Percentiles rank a stretch among this genome's conserved stretches.
phyloP scores from a whole-genome alignment of 2,797 vertebrate species.

The Cryptoblepharus egeriae region DNA sequence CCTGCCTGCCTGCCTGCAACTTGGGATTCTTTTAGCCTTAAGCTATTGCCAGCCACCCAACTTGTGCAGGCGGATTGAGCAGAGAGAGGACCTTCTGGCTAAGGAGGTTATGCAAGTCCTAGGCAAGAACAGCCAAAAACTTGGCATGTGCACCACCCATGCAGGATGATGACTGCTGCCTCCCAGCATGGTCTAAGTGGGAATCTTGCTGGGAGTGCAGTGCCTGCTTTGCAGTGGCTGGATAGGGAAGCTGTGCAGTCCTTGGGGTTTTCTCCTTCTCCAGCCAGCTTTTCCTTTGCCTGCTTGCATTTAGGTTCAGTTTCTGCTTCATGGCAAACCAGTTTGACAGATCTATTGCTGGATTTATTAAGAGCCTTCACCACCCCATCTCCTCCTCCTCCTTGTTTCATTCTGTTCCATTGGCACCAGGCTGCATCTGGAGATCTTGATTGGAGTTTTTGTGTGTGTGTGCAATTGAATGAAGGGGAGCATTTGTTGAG shows the following conservation, averaged over 20 bases:
- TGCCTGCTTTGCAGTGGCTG: constrained; percentile 38
- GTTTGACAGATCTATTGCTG: constrained; percentile 25
- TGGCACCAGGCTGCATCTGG: background rate
- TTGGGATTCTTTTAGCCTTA: constrained; percentile 8
- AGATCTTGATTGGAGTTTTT: background rate
- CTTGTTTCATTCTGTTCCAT: background rate
- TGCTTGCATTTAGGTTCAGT: constrained; percentile 32
- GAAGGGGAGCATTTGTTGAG: background rate
- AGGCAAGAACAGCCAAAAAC: constrained; percentile 11
- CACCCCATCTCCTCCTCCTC: background rate
- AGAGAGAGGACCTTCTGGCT: background rate
- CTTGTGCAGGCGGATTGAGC: constrained; percentile 36
- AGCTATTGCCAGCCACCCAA: constrained; percentile 46
- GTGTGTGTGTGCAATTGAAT: background rate
- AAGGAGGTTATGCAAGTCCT: background rate
- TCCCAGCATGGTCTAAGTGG: constrained; percentile 1
- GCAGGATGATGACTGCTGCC: constrained; percentile 30
- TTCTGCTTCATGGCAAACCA: constrained; percentile 39
- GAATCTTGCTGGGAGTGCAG: constrained; percentile 47
- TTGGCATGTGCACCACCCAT: background rate
- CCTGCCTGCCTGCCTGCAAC: constrained; percentile 56
- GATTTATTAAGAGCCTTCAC: constrained; percentile 7
- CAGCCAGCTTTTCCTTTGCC: constrained; percentile 55
- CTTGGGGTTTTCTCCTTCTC: constrained; percentile 31
- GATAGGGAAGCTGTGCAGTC: constrained; percentile 10